phyloP scores from a whole-genome alignment of 2,888 invertebrate genomes.

The Drosophila maculinotata region DNA sequence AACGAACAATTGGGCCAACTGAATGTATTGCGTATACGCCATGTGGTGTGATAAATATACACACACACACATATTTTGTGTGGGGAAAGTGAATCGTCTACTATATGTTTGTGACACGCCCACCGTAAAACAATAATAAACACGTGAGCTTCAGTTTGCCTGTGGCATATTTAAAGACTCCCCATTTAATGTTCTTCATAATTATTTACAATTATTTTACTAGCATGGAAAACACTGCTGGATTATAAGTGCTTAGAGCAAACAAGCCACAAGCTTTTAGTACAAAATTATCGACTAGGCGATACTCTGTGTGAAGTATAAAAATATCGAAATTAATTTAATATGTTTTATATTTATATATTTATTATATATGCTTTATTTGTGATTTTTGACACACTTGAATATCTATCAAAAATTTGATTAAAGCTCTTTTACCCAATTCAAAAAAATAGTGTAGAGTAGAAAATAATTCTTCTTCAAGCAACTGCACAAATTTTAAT shows the following conservation, averaged over 20 bases:
- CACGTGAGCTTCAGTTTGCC: conserved; percentile 12
- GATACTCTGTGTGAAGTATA: background rate
- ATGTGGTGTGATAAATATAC: conserved; percentile 10
- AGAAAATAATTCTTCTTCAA: background rate
- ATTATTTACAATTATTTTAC: conserved; percentile 10
- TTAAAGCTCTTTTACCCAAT: no score
- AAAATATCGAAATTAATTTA: no score
- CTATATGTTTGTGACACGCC: conserved; percentile 22
- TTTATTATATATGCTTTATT: no score
- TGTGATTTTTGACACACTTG: no score
- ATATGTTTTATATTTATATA: no score
- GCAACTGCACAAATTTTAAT: background rate
- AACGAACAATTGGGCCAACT: conserved; percentile 65
- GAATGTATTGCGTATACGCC: conserved; percentile 57
- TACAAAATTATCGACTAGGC: background rate
- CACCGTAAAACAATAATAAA: conserved; percentile 1
- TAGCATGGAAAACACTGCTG: background rate
- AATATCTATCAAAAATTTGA: no score
- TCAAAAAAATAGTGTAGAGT: no score
- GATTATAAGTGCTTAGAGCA: background rate
- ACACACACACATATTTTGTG: background rate
- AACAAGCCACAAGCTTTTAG: background rate
- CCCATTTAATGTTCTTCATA: conserved; percentile 5
- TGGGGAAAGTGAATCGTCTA: background rate
- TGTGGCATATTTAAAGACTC: background rate